Evolutionary conservation across 1,140 invertebrate species (phyloP), one percentile per base, ranked within the genome.

Genomic region (Conopomorpha cramerella): DNA sequence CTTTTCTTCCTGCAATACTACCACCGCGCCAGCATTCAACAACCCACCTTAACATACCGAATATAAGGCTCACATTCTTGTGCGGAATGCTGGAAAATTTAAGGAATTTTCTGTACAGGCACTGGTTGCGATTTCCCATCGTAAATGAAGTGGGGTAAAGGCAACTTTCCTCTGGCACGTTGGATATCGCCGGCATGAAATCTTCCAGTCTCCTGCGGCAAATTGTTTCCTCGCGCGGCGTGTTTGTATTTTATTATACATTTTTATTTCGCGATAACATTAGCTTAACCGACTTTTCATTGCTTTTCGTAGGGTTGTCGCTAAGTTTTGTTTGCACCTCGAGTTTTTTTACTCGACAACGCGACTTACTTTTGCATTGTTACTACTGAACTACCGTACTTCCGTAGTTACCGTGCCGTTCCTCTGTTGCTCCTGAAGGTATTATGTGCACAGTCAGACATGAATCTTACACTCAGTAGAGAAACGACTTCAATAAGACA

Each of bases 171-270:
- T 4, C 8, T 16, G 36, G 11, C 13, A 4, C 8, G 23, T 8
- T 7, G 19, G 34, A 38, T 16, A 38, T 54, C 45, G 46, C 46
- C 43, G 50, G 49, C 52, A 63, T 68, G 59, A 71, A 70, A 74
- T 74, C 70, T 74, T 74, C 59, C 64, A 65, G 64, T 72, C 67
- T 74, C 63, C 55, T 51, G 67, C 66, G 70, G 70, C 65, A 72
- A 76, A 76, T 76, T 76, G 67, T 76, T 76, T 76, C 67, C 71
- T 71, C 67, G 59, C 64, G 62, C 64, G 52, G 59, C 58, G 59
- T 74, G 67, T 72, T 74, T 71, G 65, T 72, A 76, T 76, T 76
- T 76, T 76, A 76, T 72, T 76, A 76, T 76, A 76, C 71, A 72
- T 76, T 76, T 76, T 76, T 76, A 76, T 72, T 72, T 63, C 66